A percentile compares a stretch with the other conserved stretches of the same genome.
Conservation (phyloP, 2,113 vertebrate genomes). For the Xiphorhynchus elegans region DNA sequence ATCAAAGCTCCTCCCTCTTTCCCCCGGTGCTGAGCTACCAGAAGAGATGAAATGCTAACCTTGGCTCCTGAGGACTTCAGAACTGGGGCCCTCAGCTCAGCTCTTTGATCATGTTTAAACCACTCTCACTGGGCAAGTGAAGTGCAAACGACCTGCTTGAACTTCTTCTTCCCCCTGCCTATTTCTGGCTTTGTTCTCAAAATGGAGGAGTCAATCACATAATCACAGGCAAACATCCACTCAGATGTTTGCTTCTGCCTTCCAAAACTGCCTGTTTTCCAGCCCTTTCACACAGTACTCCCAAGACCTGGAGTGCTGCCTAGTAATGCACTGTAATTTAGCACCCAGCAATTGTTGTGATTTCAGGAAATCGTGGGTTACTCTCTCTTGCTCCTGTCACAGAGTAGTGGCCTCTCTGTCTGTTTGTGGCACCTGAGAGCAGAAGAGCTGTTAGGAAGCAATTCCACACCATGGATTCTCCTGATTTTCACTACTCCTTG, state of each 20-base stretch:
- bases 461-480: fast-evolving
- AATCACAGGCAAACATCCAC: constrained; percentile 6
- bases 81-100: not conserved
- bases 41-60: not conserved
- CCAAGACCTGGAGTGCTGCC: not conserved
- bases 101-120: not conserved
- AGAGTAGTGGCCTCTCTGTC: not conserved
- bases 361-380: not conserved
- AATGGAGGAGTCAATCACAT: not conserved
- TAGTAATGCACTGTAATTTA: constrained; percentile 18
- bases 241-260: not conserved
- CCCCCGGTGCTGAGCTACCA: not conserved
- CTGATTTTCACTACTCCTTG: not conserved
- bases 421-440: not conserved
- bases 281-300: not conserved
- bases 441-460: not conserved
- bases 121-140: not conserved
- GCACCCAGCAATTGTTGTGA: constrained; percentile 5
- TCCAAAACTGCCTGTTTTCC: not conserved
- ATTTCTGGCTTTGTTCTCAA: not conserved
- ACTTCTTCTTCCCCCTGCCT: not conserved
- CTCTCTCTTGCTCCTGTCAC: not conserved
- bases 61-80: not conserved
- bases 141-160: not conserved
- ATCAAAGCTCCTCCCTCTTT: not conserved